Conservation (phyloP, 2,888 invertebrate species). For the Xanthia icteritia region DNA sequence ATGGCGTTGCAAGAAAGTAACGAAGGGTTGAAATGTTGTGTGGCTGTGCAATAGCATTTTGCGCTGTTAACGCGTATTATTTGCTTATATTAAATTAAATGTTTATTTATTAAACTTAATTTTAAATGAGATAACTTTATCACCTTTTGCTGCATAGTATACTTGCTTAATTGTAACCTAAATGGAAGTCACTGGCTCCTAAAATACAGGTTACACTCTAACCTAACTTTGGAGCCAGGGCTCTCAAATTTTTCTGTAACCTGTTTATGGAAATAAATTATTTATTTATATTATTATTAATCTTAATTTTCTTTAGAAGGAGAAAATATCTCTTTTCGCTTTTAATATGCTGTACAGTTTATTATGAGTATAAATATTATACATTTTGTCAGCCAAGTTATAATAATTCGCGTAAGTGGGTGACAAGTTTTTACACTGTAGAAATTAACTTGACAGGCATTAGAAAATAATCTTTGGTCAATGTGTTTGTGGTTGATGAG, state of each 20-base stretch:
- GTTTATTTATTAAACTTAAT: no score
- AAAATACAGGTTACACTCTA: no score
- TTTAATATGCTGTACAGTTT: background rate
- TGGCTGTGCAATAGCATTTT: background rate
- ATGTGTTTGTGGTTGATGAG: background rate
- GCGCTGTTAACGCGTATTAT: background rate
- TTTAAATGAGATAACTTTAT: no score
- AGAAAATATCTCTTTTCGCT: background rate
- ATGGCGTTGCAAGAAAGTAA: background rate
- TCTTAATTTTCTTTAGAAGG: background rate
- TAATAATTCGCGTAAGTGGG: background rate
- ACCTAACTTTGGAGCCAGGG: no score
- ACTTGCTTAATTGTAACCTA: no score
- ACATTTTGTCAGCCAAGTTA: background rate
- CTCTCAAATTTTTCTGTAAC: no score
- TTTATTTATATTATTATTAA: no score
- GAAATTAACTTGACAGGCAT: background rate
- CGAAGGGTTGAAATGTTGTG: background rate
- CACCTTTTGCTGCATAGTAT: no score
- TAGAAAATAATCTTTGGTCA: background rate
- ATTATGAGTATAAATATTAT: background rate
- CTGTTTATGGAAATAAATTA: no score
- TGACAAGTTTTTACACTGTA: background rate
- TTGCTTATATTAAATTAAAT: background rate
- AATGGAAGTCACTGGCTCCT: no score